Evolutionary conservation across 2,797 vertebrate genomes (phyloP).

Genomic region (Iguana delicatissima): DNA sequence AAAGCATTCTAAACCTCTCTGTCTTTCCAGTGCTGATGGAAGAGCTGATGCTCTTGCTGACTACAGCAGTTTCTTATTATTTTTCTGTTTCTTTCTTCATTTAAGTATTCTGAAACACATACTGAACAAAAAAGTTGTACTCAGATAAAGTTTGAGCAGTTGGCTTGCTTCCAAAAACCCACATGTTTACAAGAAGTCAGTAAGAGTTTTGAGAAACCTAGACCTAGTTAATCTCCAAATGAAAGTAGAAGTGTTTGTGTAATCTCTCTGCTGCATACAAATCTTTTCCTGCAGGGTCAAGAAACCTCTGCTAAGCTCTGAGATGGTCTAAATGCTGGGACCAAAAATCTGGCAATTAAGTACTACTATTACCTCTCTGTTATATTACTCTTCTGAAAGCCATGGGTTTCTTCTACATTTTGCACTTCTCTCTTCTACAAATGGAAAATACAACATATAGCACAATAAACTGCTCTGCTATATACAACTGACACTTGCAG

Average conservation of each 20-base stretch:
- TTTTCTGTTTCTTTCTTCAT: slow-evolving; percentile 73
- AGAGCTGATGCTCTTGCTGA: slow-evolving; percentile 54
- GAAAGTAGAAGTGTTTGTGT: slow-evolving; percentile 64
- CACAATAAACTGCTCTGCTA: slow-evolving; percentile 33
- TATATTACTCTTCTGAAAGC: slow-evolving; percentile 13
- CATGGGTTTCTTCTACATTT: slow-evolving; percentile 28
- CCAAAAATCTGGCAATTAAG: neutral
- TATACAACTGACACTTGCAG: slow-evolving; percentile 42
- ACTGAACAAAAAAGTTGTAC: slow-evolving; percentile 74
- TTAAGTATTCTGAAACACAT: slow-evolving; percentile 67
- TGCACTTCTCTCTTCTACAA: slow-evolving; percentile 32
- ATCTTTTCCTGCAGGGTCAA: slow-evolving; percentile 33
- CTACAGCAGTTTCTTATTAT: slow-evolving; percentile 68
- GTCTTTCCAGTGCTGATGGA: slow-evolving; percentile 53
- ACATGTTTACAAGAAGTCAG: slow-evolving; percentile 72
- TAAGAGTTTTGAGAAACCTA: slow-evolving; percentile 68
- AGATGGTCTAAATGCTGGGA: slow-evolving; percentile 49
- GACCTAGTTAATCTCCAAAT: slow-evolving; percentile 65
- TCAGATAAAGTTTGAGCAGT: slow-evolving; percentile 65
- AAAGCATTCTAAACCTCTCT: slow-evolving; percentile 59
- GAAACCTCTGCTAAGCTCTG: slow-evolving; percentile 52
- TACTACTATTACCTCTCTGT: slow-evolving; percentile 37
- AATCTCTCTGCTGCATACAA: slow-evolving; percentile 56
- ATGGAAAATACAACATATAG: slow-evolving; percentile 61
- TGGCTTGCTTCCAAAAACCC: slow-evolving; percentile 71